Evolutionary conservation across 1,140 invertebrate species (phyloP).

Genomic region (Procambarus clarkii): DNA sequence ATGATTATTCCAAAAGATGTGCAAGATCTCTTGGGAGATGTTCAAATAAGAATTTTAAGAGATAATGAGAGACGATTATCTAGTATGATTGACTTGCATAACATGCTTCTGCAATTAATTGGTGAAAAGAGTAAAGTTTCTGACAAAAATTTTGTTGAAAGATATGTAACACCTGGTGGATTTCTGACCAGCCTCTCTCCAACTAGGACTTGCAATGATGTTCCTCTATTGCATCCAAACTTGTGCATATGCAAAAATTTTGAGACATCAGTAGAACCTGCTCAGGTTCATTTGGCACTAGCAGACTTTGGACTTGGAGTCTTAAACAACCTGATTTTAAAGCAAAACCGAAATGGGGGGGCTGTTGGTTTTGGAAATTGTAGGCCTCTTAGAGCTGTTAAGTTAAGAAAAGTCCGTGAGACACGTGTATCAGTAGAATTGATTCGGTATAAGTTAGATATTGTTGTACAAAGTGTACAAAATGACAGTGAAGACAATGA

Average conservation of each 20-base stretch:
- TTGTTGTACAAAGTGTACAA: constrained; percentile 34
- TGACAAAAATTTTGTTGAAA: constrained; percentile 40
- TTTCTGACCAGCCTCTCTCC: constrained; percentile 72
- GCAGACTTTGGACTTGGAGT: constrained; percentile 74
- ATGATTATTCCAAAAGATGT: constrained; percentile 59
- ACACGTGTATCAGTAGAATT: constrained; percentile 35
- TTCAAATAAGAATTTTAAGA: constrained; percentile 45
- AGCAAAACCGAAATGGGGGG: constrained; percentile 64
- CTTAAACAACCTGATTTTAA: constrained; percentile 74
- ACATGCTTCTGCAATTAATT: constrained; percentile 56
- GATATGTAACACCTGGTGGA: constrained; percentile 73
- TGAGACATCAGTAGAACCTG: constrained; percentile 71
- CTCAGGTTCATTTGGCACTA: constrained; percentile 71
- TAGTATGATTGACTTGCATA: constrained; percentile 57
- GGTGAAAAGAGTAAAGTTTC: constrained; percentile 20
- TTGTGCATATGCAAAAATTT: constrained; percentile 75
- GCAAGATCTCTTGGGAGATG: constrained; percentile 39
- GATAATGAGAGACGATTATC: constrained; percentile 55
- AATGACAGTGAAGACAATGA: constrained; percentile 14
- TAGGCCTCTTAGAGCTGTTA: constrained; percentile 33
- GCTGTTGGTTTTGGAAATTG: constrained; percentile 61
- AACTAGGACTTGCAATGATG: constrained; percentile 73
- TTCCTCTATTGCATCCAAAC: constrained; percentile 74
- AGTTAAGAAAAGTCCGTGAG: constrained; percentile 48
- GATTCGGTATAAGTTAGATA: constrained; percentile 53